Percentiles rank a stretch among this genome's conserved stretches.
phyloP scores from a whole-genome alignment of 2,888 invertebrate species.

The Harpalus rufipes region DNA sequence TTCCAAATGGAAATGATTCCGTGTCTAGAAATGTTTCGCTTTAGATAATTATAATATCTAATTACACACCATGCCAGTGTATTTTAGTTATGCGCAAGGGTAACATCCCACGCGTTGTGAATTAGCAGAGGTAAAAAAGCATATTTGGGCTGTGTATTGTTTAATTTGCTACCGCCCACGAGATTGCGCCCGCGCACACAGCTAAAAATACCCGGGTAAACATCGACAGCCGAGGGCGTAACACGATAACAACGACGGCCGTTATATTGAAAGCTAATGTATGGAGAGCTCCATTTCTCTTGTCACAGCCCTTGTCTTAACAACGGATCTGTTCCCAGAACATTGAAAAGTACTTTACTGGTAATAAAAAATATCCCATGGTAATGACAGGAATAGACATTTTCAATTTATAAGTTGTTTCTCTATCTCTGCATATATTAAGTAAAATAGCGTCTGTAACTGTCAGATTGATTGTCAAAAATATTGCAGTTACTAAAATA shows the following conservation, averaged over 20 bases:
- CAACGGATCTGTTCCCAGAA: background rate
- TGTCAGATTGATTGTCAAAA: too few relatives aligned
- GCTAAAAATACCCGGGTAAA: constrained; percentile 1
- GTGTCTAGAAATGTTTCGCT: background rate
- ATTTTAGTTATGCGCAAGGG: background rate
- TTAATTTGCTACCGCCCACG: background rate
- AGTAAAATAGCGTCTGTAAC: too few relatives aligned
- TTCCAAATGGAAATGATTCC: too few relatives aligned
- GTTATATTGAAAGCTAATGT: background rate
- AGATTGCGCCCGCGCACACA: background rate
- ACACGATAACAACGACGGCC: background rate
- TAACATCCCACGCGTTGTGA: background rate
- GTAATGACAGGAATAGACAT: too few relatives aligned
- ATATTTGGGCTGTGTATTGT: constrained; percentile 2
- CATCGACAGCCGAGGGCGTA: background rate
- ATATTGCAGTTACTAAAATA: too few relatives aligned
- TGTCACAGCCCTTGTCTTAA: background rate
- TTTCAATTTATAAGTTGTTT: too few relatives aligned
- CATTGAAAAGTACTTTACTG: background rate
- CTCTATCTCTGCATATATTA: too few relatives aligned
- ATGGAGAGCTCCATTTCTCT: background rate
- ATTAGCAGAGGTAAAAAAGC: background rate
- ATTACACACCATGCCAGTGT: background rate
- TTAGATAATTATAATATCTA: background rate
- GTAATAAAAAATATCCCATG: too few relatives aligned